Evolutionary conservation across 2,888 invertebrate genomes (phyloP).

Genomic region (Scaptomyza tumidula): DNA sequence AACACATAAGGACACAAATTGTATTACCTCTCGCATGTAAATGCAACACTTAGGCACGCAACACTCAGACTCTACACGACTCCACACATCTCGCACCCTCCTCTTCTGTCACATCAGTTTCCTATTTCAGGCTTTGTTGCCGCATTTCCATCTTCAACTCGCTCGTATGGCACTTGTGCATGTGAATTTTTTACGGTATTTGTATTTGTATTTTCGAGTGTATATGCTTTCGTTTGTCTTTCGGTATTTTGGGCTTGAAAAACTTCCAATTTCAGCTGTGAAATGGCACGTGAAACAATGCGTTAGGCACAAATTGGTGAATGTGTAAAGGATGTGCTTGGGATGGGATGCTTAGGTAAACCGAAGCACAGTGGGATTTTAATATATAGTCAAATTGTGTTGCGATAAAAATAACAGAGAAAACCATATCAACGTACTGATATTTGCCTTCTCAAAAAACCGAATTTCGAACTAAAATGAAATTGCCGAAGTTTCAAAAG

Average conservation of each 20-base stretch:
- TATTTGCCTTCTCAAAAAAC: not conserved
- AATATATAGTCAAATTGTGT: too few species aligned
- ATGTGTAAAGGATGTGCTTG: not conserved
- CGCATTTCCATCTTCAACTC: constrained; percentile 34
- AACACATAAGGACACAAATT: constrained; percentile 54
- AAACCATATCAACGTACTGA: too few species aligned
- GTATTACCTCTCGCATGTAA: constrained; percentile 72
- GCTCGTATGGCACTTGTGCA: constrained; percentile 20
- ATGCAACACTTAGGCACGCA: constrained; percentile 80
- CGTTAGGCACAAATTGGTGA: constrained; percentile 37
- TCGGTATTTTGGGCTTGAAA: constrained; percentile 65
- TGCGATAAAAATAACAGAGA: too few species aligned
- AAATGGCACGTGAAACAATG: constrained; percentile 75
- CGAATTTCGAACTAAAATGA: too few species aligned
- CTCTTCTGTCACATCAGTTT: not conserved
- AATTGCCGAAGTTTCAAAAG: too few species aligned
- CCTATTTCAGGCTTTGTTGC: constrained; percentile 4
- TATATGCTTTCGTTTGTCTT: constrained; percentile 60
- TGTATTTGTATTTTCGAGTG: constrained; percentile 60
- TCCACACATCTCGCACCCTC: not conserved
- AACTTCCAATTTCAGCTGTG: constrained; percentile 72
- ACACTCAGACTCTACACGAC: constrained; percentile 39
- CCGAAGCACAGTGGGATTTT: constrained; percentile 35
- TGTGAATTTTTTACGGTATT: constrained; percentile 42
- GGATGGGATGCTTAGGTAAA: not conserved